Base-by-base conservation (phyloP, 2,113 vertebrate species). In the Neofelis nebulosa region DNA sequence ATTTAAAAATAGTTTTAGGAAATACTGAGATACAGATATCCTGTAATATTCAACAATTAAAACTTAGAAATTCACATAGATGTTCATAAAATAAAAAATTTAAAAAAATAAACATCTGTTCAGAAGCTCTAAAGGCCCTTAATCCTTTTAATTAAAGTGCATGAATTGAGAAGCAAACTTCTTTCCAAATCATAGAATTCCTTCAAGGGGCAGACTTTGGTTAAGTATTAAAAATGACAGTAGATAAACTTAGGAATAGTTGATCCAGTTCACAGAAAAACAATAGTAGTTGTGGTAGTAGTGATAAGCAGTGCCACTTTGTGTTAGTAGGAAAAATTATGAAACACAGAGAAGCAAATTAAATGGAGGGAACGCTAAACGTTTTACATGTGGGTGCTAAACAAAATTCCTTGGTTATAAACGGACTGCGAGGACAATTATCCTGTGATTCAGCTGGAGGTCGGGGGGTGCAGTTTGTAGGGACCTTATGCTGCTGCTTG, bases 241-340 rank as follows among this genome's bases (percentile, higher is more conserved):
- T 74, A 79, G 36, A 11, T 79, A 86, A 63, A 89, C 48, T 63
- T 55, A 95, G 13, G 89, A 57, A 85, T 57, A 63, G 6, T 95
- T 89, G n/a, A 88, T 65, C 69, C 93, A 90, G 71, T 61, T 57
- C 2, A 69, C 7, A 57, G 79, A 65, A 27, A 80, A 25, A 76
- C 38, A 41, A 13, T 33, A 45, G 19, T 50, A 65, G 13, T 48
- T 45, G 4, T 29, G 19, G 10, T 68, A 65, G 4, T 74, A 86
- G 15, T 41, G 16, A 52, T 83, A 66, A 18, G 5, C 7, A 31
- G 3, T 36, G 55, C 27, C 69, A 9, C 31, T 55, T 78, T 95
- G 11, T 52, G 33, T 86, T 33, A n/a, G 31, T 29, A 87, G n/a
- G 45, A 45, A 96, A 68, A 76, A 73, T 27, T 93, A 4, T 52